Conservation (phyloP, 2,888 invertebrate species). For the Pilophorus perplexus region DNA sequence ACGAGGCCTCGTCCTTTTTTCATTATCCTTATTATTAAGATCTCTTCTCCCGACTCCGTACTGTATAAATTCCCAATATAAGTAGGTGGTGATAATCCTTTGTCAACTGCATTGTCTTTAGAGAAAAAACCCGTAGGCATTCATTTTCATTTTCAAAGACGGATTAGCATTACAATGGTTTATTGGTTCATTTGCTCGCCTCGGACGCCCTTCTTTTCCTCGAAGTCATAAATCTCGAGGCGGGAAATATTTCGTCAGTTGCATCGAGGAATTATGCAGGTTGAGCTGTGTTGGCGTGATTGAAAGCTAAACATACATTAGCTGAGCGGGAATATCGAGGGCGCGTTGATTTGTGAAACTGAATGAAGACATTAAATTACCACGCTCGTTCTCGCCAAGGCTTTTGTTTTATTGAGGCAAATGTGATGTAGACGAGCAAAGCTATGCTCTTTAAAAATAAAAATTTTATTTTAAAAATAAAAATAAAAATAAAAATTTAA, state of each 20-base stretch:
- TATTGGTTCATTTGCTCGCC: conserved; percentile 35
- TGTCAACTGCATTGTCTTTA: conserved; percentile 33
- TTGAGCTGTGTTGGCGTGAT: conserved; percentile 24
- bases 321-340: not conserved
- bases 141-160: conserved; percentile 22
- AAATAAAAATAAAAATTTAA: too few relatives aligned
- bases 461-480: too few relatives aligned
- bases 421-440: too few relatives aligned
- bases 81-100: conserved; percentile 38
- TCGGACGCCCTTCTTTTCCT: not conserved
- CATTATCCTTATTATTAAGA: conserved; percentile 12
- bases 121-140: conserved; percentile 1
- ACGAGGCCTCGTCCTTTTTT: not conserved
- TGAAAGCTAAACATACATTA: conserved; percentile 16
- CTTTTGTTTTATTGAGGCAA: too few relatives aligned
- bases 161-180: conserved; percentile 39
- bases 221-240: not conserved
- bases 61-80: conserved; percentile 38
- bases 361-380: conserved; percentile 24
- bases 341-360: not conserved
- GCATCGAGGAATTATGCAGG: conserved; percentile 11
- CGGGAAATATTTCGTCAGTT: conserved; percentile 22
- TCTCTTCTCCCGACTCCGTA: not conserved
- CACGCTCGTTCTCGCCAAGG: too few relatives aligned
- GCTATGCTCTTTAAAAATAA: too few relatives aligned